Evolutionary conservation across 2,797 vertebrate species (phyloP), one percentile per base, ranked within the genome.

Genomic region (Huso huso): DNA sequence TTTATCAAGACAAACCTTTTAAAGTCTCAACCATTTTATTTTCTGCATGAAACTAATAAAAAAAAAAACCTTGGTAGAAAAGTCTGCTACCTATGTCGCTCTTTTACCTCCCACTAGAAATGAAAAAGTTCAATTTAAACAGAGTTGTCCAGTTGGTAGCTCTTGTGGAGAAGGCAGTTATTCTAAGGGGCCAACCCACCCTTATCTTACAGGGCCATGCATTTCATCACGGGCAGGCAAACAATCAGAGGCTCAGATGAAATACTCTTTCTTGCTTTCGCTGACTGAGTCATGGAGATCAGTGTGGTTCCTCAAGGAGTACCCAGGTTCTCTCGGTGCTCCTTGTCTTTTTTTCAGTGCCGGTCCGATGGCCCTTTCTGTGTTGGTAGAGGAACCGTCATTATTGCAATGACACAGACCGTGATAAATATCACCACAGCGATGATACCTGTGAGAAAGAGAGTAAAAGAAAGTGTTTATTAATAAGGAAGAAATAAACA

Each of bases 201-300:
- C 61, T 23, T 55, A 12, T 55, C 57, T 67, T 53, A 61, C 37
- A 63, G 62, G 62, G 15, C 60, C 48, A 18, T 51, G 61, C 50
- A 12, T 51, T 10, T 10, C 15, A 49, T 63, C 53, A 48, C n/a
- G 53, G 61, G 66, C 63, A 66, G 66, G 66, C 57, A 67, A 64
- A 65, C 37, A 62, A 62, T 66, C 66, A 60, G 66, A 18, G 18
- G 18, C 18, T 94, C 88, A 98, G 86, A 98, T 98, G 86, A 97
- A 99, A 83, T 95, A 99, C 75, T 98, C 96, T 78, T 94, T 92
- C 84, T 93, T 94, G 84, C 90, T 93, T 78, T 96, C 93, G 76
- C 88, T 93, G 82, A 92, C 88, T 72, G 94, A 77, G 82, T 89
- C 92, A 83, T 94, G 94, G 73, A 93, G 91, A 83, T 94, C 52